Percentiles rank a stretch among this genome's conserved stretches.
phyloP scores from a whole-genome alignment of 2,888 invertebrate species.

The Meiosimyza platycephala region DNA sequence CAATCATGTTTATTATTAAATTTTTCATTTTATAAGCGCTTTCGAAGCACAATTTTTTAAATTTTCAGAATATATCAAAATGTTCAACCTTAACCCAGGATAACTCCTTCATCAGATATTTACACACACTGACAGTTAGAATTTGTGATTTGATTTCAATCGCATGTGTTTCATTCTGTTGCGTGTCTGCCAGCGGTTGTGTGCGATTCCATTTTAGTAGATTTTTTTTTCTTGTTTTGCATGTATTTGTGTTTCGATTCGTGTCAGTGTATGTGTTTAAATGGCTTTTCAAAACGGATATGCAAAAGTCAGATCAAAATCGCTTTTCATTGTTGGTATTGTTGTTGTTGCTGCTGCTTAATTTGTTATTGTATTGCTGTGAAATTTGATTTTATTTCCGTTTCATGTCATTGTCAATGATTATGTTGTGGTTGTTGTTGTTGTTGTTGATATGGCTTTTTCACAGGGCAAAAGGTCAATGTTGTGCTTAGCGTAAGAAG shows the following conservation, averaged over 20 bases:
- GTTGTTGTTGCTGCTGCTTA: constrained; percentile 13
- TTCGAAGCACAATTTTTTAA: too few species aligned
- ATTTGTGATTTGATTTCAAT: constrained; percentile 22
- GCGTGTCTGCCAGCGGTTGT: constrained; percentile 1
- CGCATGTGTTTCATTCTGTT: constrained; percentile 4
- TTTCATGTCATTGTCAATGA: not conserved
- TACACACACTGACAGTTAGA: not conserved
- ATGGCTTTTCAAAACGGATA: constrained; percentile 42
- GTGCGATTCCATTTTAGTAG: not conserved
- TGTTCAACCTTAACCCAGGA: too few species aligned
- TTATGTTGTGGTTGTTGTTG: not conserved
- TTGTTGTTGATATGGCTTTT: too few species aligned
- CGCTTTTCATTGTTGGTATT: constrained; percentile 21
- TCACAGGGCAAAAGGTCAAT: not conserved
- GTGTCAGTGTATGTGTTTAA: constrained; percentile 17
- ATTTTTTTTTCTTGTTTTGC: not conserved
- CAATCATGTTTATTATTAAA: too few species aligned
- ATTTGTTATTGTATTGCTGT: not conserved
- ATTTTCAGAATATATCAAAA: too few species aligned
- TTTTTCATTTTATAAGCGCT: too few species aligned
- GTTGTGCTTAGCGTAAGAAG: not conserved
- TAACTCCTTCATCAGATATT: not conserved
- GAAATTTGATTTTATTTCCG: not conserved
- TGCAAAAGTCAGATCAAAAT: constrained; percentile 43
- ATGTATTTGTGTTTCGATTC: not conserved